These are phyloP conservation scores for Rhamphomyia laevipes DNA, from an alignment of 2,888 invertebrate species.

Conservation along the genomic window DNA sequence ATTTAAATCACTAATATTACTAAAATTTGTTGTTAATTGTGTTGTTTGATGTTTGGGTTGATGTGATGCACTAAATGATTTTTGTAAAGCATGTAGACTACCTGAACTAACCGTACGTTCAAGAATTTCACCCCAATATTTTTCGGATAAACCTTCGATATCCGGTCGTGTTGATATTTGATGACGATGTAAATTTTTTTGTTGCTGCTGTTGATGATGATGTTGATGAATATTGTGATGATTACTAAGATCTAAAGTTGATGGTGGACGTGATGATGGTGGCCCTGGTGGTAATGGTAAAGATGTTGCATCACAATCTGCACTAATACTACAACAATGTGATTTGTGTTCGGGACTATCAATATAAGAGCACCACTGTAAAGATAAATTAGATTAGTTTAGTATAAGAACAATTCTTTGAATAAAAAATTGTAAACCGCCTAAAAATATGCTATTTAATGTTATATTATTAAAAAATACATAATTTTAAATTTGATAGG, in stretches of 20 bases:
- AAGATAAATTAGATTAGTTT: no score
- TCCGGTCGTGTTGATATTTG: conserved; percentile 37
- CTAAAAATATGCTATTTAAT: no score
- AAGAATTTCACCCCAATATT: conserved; percentile 66
- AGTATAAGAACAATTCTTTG: no score
- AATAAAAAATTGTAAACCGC: no score
- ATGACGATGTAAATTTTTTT: conserved; percentile 4
- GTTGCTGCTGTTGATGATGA: conserved; percentile 11
- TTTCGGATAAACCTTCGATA: conserved; percentile 55
- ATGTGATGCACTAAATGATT: conserved; percentile 28
- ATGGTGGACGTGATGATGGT: conserved; percentile 31
- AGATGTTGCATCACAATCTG: conserved; percentile 36
- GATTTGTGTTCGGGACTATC: conserved; percentile 35
- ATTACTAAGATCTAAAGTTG: conserved; percentile 23
- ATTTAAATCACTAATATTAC: conserved; percentile 33
- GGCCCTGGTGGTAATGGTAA: conserved; percentile 36
- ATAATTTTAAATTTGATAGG: no score
- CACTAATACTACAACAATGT: conserved; percentile 31
- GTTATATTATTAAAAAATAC: no score
- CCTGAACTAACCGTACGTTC: conserved; percentile 65
- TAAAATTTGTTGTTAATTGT: conserved; percentile 32
- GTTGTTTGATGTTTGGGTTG: conserved; percentile 10
- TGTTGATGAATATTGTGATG: conserved; percentile 11
- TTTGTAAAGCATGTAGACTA: conserved; percentile 58
- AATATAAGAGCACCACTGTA: conserved; percentile 33